Conservation (phyloP, 2,113 vertebrate genomes). For the Colius striatus region DNA sequence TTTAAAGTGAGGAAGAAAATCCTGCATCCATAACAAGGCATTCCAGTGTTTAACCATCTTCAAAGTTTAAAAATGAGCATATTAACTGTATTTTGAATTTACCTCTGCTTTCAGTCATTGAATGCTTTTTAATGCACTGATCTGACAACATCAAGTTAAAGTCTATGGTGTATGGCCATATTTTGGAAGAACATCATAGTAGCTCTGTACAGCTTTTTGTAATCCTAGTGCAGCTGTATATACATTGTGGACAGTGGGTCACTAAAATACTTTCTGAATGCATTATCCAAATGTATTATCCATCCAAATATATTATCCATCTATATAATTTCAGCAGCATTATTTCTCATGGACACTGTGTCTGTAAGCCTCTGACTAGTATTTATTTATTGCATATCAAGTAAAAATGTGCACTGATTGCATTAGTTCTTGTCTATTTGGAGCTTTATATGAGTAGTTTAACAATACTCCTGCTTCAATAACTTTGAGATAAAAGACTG, state of each 20-base stretch:
- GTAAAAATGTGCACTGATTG: background rate
- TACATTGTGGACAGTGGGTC: background rate
- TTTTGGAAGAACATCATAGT: background rate
- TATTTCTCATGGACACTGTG: background rate
- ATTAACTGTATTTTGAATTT: background rate
- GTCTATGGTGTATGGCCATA: accelerated
- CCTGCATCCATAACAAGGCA: background rate
- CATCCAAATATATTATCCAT: background rate
- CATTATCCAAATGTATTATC: background rate
- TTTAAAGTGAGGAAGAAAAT: background rate
- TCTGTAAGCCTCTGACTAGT: background rate
- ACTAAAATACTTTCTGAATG: background rate
- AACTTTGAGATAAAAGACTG: background rate
- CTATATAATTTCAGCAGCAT: background rate
- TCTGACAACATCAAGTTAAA: background rate
- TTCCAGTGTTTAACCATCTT: background rate
- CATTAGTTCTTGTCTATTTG: slow-evolving; percentile 21
- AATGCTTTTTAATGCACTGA: background rate
- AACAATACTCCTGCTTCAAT: slow-evolving; percentile 36
- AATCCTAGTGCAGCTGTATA: background rate
- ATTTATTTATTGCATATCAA: background rate
- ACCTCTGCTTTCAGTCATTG: background rate
- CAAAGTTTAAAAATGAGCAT: background rate
- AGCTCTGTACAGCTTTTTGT: background rate
- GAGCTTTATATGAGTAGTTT: slow-evolving; percentile 28